Conservation (phyloP, 2,888 invertebrate species). For the Drosophila lacicola region DNA sequence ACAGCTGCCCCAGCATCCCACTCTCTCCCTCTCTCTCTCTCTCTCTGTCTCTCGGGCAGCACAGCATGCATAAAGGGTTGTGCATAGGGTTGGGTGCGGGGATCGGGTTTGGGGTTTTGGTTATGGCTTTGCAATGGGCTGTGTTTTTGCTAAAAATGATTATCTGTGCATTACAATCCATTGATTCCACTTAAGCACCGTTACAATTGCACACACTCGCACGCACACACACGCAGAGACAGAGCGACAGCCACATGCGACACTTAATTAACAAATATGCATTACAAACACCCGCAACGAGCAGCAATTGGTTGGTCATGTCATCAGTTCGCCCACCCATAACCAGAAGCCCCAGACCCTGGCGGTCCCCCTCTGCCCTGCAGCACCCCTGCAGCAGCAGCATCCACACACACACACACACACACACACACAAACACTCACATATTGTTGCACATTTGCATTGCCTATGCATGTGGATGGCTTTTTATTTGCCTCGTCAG, state of each 20-base stretch:
- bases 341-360: background rate
- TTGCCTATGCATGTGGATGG: slow-evolving; percentile 46
- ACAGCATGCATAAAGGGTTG: slow-evolving; percentile 6
- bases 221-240: slow-evolving; percentile 18
- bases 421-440: slow-evolving; percentile 4
- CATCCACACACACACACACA: slow-evolving; percentile 1
- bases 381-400: background rate
- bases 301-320: slow-evolving; percentile 76
- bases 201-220: slow-evolving; percentile 61
- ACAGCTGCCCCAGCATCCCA: slow-evolving; percentile 4
- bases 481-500: slow-evolving; percentile 63
- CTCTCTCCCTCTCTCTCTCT: too few species aligned
- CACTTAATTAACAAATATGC: slow-evolving; percentile 81
- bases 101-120: background rate
- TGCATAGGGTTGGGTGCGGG: background rate
- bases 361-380: background rate
- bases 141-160: slow-evolving; percentile 70
- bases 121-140: slow-evolving; percentile 19
- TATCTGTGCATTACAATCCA: slow-evolving; percentile 81
- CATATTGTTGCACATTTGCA: slow-evolving; percentile 26
- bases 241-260: slow-evolving; percentile 52
- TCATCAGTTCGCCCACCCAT: slow-evolving; percentile 29
- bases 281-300: slow-evolving; percentile 78
- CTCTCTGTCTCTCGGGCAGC: background rate
- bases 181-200: slow-evolving; percentile 81